Evolutionary conservation across 2,888 invertebrate species (phyloP).

Genomic region (Eilema caniola): DNA sequence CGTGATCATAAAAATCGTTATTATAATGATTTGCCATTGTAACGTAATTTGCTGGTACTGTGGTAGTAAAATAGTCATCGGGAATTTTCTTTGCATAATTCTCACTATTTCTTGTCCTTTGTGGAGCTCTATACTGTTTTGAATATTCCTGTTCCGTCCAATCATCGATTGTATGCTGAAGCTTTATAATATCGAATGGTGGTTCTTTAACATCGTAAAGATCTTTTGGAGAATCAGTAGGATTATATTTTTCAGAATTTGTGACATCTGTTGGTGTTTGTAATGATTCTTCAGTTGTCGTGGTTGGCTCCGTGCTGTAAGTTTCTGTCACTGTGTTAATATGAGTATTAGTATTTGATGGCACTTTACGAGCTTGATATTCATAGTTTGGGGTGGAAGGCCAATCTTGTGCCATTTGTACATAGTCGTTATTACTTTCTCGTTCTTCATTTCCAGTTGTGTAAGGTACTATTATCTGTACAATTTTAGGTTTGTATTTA

Average conservation of each 20-base stretch:
- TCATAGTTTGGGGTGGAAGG: slow-evolving; percentile 65
- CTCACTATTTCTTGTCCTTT: slow-evolving; percentile 84
- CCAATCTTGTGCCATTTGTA: slow-evolving; percentile 80
- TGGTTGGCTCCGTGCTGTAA: slow-evolving; percentile 61
- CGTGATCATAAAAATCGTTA: slow-evolving; percentile 80
- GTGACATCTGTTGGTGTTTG: slow-evolving; percentile 76
- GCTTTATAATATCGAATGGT: slow-evolving; percentile 90
- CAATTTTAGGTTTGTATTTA: slow-evolving; percentile 87
- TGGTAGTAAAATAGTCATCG: slow-evolving; percentile 91
- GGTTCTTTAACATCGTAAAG: slow-evolving; percentile 82
- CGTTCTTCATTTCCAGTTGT: slow-evolving; percentile 83
- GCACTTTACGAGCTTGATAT: slow-evolving; percentile 83
- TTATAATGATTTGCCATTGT: slow-evolving; percentile 70
- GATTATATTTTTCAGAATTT: slow-evolving; percentile 81
- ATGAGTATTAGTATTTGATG: slow-evolving; percentile 63
- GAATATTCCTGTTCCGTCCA: slow-evolving; percentile 94
- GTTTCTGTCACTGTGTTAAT: slow-evolving; percentile 58
- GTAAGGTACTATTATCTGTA: slow-evolving; percentile 94
- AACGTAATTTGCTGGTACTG: slow-evolving; percentile 75
- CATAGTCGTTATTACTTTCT: slow-evolving; percentile 54
- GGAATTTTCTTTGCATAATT: slow-evolving; percentile 92
- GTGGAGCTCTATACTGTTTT: slow-evolving; percentile 78
- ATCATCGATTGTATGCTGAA: slow-evolving; percentile 94
- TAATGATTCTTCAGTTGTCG: slow-evolving; percentile 66
- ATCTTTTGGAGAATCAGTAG: slow-evolving; percentile 70